These are phyloP conservation scores for Callinectes sapidus DNA, from an alignment of 2,888 invertebrate species.

Conservation along the genomic window DNA sequence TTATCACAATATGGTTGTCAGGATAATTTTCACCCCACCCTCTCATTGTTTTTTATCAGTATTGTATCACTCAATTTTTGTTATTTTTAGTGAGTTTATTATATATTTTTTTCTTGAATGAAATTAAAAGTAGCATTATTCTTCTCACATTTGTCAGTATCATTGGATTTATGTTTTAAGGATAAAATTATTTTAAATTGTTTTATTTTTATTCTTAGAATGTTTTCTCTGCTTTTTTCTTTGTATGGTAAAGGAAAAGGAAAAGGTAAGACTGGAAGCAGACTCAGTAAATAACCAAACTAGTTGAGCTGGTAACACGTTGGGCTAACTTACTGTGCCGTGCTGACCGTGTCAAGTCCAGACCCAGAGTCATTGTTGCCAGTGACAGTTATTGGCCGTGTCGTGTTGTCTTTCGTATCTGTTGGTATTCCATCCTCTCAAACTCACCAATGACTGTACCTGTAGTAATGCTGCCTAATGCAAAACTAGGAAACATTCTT, in stretches of 20 bases:
- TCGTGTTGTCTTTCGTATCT: slow-evolving; percentile 1
- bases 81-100: background rate
- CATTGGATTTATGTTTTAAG: slow-evolving; percentile 17
- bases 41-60: background rate
- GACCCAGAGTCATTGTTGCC: background rate
- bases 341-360: background rate
- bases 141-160: background rate
- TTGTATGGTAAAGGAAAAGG: slow-evolving; percentile 52
- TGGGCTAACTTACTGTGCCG: background rate
- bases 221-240: slow-evolving; percentile 42
- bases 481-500: background rate
- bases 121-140: background rate
- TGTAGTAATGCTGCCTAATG: background rate
- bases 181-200: background rate
- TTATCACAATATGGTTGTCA: background rate
- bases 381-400: background rate
- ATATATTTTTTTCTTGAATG: background rate
- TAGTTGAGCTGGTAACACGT: slow-evolving; percentile 14
- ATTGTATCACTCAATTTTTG: background rate
- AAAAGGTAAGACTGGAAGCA: slow-evolving; percentile 59
- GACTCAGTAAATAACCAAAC: slow-evolving; percentile 29
- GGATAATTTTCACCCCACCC: background rate
- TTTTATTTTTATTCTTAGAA: slow-evolving; percentile 35
- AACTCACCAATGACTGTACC: background rate
- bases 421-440: slow-evolving; percentile 28